phyloP scores from a whole-genome alignment of 1,140 invertebrate species.

The Ylistrum balloti region DNA sequence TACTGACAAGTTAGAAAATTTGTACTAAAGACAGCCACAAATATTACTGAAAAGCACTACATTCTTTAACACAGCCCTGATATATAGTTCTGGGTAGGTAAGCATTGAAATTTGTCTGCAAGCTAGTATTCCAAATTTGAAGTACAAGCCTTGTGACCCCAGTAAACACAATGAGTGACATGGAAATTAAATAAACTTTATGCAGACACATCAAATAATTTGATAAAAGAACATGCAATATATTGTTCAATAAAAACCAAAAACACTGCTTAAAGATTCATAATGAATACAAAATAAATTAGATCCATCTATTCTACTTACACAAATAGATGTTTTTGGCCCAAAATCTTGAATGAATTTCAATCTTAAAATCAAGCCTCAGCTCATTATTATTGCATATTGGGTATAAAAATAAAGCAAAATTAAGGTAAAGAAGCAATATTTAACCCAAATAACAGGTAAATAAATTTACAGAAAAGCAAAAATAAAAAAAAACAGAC shows the following conservation, averaged over 20 bases:
- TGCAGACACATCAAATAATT: not conserved
- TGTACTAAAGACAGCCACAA: too few relatives aligned
- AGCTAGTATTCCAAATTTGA: too few relatives aligned
- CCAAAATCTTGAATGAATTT: slow-evolving; percentile 20
- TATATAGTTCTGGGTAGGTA: too few relatives aligned
- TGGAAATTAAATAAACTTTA: too few relatives aligned
- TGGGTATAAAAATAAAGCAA: not conserved
- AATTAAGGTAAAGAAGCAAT: not conserved
- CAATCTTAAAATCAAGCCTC: slow-evolving; percentile 20
- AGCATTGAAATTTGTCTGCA: too few relatives aligned
- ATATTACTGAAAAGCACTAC: too few relatives aligned
- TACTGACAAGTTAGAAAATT: too few relatives aligned
- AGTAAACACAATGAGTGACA: too few relatives aligned
- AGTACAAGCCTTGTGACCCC: too few relatives aligned
- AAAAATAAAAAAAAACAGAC: not conserved
- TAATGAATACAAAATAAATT: not conserved
- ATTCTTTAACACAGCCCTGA: too few relatives aligned
- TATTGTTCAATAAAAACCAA: not conserved
- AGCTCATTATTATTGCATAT: not conserved
- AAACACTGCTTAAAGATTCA: not conserved
- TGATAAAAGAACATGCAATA: not conserved
- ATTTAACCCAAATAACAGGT: not conserved
- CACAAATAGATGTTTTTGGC: slow-evolving; percentile 16
- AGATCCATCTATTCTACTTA: not conserved
- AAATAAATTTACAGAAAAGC: not conserved